phyloP scores from a whole-genome alignment of 2,888 invertebrate genomes.

The Seira ritae region DNA sequence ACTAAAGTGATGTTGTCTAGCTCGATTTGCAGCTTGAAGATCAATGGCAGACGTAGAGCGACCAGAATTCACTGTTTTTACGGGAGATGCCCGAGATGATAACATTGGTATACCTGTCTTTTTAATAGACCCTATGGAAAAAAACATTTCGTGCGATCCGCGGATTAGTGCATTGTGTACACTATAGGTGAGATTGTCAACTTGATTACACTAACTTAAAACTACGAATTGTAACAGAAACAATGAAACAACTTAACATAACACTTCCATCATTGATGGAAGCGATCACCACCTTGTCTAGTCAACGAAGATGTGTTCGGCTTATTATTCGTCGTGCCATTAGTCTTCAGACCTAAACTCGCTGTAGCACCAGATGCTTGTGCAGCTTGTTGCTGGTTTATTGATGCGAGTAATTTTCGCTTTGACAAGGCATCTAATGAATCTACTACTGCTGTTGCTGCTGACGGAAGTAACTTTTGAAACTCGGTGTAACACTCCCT shows the following conservation, averaged over 20 bases:
- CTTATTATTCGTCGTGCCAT: conserved; percentile 68
- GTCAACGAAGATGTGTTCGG: conserved; percentile 74
- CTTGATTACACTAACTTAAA: too few relatives aligned
- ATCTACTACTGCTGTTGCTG: conserved; percentile 89
- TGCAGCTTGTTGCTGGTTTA: conserved; percentile 58
- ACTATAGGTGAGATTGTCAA: too few relatives aligned
- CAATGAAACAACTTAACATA: too few relatives aligned
- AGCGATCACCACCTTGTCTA: conserved; percentile 60
- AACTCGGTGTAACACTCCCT: conserved; percentile 76
- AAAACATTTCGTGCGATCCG: conserved; percentile 16
- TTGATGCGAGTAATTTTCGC: conserved; percentile 78
- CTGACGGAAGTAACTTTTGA: conserved; percentile 83
- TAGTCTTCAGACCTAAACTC: conserved; percentile 70
- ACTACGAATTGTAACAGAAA: too few relatives aligned
- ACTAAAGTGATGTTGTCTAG: conserved; percentile 78
- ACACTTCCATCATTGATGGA: neutral
- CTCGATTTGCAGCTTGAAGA: conserved; percentile 92
- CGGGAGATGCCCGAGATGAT: conserved; percentile 71
- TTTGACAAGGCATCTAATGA: conserved; percentile 88
- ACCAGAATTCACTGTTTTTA: conserved; percentile 74
- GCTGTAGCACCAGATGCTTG: conserved; percentile 44
- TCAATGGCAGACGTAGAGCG: conserved; percentile 96
- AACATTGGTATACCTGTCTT: conserved; percentile 74
- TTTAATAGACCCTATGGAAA: conserved; percentile 69
- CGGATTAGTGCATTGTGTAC: too few relatives aligned